Conservation (phyloP, 2,797 vertebrate species). For the Molothrus ater region DNA sequence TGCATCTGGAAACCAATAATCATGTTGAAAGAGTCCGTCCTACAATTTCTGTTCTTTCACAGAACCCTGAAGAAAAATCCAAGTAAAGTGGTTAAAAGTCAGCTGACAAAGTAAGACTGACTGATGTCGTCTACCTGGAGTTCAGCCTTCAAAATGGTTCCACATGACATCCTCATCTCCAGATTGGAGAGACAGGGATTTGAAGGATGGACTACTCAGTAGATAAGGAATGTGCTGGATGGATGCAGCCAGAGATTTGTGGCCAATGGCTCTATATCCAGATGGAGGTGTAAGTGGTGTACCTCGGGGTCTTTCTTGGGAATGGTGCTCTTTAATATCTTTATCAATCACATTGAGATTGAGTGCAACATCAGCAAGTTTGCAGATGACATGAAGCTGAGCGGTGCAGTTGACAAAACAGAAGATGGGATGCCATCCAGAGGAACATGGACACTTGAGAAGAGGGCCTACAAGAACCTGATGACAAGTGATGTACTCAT, state of each 20-base stretch:
- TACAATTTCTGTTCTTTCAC: not conserved
- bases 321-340: not conserved
- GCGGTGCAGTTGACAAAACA: accelerated
- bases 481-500: not conserved
- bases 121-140: not conserved
- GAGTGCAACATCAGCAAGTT: not conserved
- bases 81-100: not conserved
- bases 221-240: not conserved
- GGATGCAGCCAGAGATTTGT: not conserved
- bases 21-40: not conserved
- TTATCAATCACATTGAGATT: not conserved
- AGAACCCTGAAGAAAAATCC: not conserved
- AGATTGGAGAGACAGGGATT: not conserved
- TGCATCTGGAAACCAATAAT: not conserved
- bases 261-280: too few relatives aligned
- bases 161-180: not conserved
- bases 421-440: not conserved
- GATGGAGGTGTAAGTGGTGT: not conserved
- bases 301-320: accelerated
- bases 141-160: not conserved
- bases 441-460: not conserved
- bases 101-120: accelerated
- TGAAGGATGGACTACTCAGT: not conserved
- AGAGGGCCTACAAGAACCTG: not conserved
- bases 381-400: not conserved